Percentiles rank a stretch among this genome's conserved stretches.
phyloP scores from a whole-genome alignment of 2,888 invertebrate genomes.

The Azorinus chamasolen region DNA sequence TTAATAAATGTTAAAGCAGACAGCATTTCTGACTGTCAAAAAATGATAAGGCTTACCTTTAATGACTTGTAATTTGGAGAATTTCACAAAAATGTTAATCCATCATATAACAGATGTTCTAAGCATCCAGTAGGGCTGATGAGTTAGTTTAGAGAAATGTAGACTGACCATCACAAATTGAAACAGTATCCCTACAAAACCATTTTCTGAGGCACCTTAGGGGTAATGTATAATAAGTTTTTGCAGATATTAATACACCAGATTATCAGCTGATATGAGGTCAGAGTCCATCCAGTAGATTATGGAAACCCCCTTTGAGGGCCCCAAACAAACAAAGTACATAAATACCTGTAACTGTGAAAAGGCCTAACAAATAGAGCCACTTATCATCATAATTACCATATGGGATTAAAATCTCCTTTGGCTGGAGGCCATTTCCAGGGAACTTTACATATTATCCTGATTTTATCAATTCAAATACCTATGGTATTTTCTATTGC shows the following conservation, averaged over 20 bases:
- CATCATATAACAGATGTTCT: background rate
- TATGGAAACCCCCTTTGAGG: background rate
- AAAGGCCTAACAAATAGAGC: conserved; percentile 41
- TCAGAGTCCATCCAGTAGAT: no score
- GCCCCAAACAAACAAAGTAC: conserved; percentile 20
- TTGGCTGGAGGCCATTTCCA: conserved; percentile 34
- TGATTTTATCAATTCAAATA: conserved; percentile 55
- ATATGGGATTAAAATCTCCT: conserved; percentile 57
- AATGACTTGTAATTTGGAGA: background rate
- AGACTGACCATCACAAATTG: conserved; percentile 7
- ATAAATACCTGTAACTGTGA: conserved; percentile 45
- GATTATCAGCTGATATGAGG: conserved; percentile 6
- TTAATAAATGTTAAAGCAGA: no score
- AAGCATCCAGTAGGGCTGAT: background rate
- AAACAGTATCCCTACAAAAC: conserved; percentile 1
- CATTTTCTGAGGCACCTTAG: background rate
- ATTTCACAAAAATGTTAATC: conserved; percentile 2
- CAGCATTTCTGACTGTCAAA: no score
- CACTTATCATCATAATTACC: conserved; percentile 53
- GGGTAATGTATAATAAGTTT: background rate
- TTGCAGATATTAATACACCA: conserved; percentile 14
- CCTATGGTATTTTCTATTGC: conserved; percentile 23
- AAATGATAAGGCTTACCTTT: background rate
- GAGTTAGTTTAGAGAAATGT: background rate
- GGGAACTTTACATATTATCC: conserved; percentile 8